Evolutionary conservation across 2,113 vertebrate genomes (phyloP).

Genomic region (Xiphorhynchus elegans): DNA sequence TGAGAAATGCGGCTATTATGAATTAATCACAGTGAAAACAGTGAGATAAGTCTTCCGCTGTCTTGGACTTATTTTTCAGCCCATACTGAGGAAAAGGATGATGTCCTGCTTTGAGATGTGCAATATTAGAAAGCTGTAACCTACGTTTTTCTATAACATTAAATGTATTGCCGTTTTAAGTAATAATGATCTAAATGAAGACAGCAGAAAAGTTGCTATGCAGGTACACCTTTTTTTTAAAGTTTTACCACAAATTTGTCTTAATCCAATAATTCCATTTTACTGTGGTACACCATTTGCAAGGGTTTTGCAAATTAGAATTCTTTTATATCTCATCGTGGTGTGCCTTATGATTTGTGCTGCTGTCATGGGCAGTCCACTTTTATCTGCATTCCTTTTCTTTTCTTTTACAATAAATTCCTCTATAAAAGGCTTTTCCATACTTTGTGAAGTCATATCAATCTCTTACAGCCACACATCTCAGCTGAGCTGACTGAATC

Average conservation of each 20-base stretch:
- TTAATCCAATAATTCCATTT: not conserved
- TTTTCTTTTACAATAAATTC: not conserved
- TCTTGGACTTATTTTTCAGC: not conserved
- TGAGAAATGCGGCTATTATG: slow-evolving; percentile 35
- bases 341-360: not conserved
- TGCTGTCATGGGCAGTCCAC: not conserved
- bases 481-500: not conserved
- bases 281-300: not conserved
- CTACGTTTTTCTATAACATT: not conserved
- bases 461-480: not conserved
- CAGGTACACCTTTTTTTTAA: not conserved
- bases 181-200: not conserved
- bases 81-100: not conserved
- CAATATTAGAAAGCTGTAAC: not conserved
- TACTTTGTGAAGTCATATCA: not conserved
- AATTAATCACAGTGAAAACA: slow-evolving; percentile 47
- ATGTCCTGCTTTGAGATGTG: not conserved
- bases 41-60: not conserved
- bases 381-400: not conserved
- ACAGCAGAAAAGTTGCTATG: not conserved
- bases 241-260: not conserved
- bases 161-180: slow-evolving; percentile 9
- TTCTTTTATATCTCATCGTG: not conserved
- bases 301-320: not conserved
- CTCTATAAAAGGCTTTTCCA: not conserved